Percentiles rank a stretch among this genome's conserved stretches.
Evolutionary conservation across 2,113 vertebrate species (phyloP).

Genomic region (Amphiprion percula): DNA sequence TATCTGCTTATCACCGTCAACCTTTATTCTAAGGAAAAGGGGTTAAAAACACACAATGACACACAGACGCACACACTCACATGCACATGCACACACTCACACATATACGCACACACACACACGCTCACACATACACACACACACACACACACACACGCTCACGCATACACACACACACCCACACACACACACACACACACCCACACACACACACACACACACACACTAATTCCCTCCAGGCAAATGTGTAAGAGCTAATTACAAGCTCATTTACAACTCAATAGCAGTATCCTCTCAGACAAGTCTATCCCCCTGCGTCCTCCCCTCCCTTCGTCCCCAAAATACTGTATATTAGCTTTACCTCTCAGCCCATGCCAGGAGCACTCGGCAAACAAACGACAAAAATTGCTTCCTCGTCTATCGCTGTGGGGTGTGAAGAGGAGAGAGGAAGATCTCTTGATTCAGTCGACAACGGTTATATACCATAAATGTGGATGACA

Average conservation of each 20-base stretch:
- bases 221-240: constrained; percentile 79
- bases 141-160: constrained; percentile 59
- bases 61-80: constrained; percentile 38
- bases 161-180: constrained; percentile 38
- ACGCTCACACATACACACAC: constrained; percentile 33
- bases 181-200: constrained; percentile 66
- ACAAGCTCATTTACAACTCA: constrained; percentile 85
- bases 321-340: constrained; percentile 25
- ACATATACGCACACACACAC: constrained; percentile 24
- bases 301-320: constrained; percentile 55
- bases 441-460: constrained; percentile 16
- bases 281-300: constrained; percentile 79
- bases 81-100: constrained; percentile 47
- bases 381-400: constrained; percentile 49
- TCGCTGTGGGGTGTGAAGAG: constrained; percentile 13
- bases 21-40: constrained; percentile 80
- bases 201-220: constrained; percentile 38
- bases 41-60: constrained; percentile 73
- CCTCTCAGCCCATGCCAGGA: constrained; percentile 35
- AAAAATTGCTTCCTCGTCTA: constrained; percentile 29
- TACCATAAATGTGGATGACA: not conserved
- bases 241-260: constrained; percentile 84
- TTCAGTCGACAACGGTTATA: constrained; percentile 57
- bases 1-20: constrained; percentile 84
- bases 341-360: constrained; percentile 56